Percentiles rank a stretch among this genome's conserved stretches.
These are phyloP conservation scores for Coelopa frigida DNA, from an alignment of 1,140 invertebrate species.

Conservation along the genomic window DNA sequence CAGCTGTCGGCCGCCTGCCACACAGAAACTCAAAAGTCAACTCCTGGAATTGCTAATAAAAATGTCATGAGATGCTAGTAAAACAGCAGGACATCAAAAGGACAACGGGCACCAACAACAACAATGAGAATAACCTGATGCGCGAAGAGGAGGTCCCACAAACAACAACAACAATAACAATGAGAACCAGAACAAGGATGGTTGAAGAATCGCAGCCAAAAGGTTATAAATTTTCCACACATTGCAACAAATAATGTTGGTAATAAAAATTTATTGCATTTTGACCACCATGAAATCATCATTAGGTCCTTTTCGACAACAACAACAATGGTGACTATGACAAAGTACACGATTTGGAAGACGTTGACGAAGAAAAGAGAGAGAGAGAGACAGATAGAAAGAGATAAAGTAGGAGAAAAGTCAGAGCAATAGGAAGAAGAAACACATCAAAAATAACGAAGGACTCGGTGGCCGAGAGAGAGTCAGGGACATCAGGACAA, in stretches of 20 bases:
- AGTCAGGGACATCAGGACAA: background rate
- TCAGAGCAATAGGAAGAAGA: slow-evolving; percentile 6
- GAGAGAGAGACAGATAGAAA: background rate
- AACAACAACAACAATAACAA: background rate
- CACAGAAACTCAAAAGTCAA: too few relatives aligned
- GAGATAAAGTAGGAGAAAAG: slow-evolving; percentile 9
- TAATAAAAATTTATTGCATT: slow-evolving; percentile 43
- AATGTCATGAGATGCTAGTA: slow-evolving; percentile 28
- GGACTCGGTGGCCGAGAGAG: background rate
- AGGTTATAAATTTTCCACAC: slow-evolving; percentile 29
- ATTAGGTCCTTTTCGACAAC: slow-evolving; percentile 22
- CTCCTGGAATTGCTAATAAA: slow-evolving; percentile 43
- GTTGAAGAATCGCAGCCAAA: too few relatives aligned
- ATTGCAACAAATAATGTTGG: slow-evolving; percentile 31
- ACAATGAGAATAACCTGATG: slow-evolving; percentile 18
- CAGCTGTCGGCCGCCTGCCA: too few relatives aligned
- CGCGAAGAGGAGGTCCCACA: background rate
- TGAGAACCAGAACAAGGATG: slow-evolving; percentile 10
- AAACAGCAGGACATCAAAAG: slow-evolving; percentile 21
- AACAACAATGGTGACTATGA: slow-evolving; percentile 6
- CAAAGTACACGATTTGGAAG: background rate
- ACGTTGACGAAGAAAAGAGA: slow-evolving; percentile 10
- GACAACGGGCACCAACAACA: slow-evolving; percentile 15
- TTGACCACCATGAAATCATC: slow-evolving; percentile 45
- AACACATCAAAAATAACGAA: slow-evolving; percentile 7